phyloP scores from a whole-genome alignment of 2,888 invertebrate species.

The Ashinkailepas kermadecensis region DNA sequence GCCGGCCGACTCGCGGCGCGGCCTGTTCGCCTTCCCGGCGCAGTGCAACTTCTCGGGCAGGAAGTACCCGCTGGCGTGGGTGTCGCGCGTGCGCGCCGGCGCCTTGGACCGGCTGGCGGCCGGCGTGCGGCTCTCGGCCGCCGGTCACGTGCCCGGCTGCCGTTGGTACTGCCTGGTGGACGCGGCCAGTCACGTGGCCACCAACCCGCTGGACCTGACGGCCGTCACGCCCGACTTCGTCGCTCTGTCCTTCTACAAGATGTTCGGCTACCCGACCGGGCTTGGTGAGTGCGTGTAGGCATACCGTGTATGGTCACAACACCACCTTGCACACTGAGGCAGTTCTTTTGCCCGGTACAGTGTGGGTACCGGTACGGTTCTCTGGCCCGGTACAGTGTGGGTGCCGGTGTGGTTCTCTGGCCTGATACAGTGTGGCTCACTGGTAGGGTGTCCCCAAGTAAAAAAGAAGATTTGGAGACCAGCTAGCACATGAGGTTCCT shows the following conservation, averaged over 20 bases:
- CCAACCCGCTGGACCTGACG: constrained; percentile 66
- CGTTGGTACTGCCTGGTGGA: constrained; percentile 71
- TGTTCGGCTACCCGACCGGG: constrained; percentile 93
- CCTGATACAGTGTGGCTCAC: too few species aligned
- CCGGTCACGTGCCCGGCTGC: constrained; percentile 8
- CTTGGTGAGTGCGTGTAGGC: constrained; percentile 56
- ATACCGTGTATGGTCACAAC: too few species aligned
- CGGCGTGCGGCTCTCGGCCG: neutral
- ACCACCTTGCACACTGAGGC: too few species aligned
- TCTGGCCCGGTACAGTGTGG: too few species aligned
- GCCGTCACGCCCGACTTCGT: constrained; percentile 76
- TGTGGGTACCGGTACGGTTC: too few species aligned
- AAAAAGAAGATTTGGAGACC: too few species aligned
- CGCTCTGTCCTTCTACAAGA: constrained; percentile 89
- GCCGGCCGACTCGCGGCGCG: constrained; percentile 49
- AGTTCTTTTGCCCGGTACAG: too few species aligned
- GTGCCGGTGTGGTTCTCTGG: too few species aligned
- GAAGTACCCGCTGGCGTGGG: constrained; percentile 74
- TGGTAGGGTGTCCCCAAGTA: too few species aligned
- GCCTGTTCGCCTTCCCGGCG: constrained; percentile 75
- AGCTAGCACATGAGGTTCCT: too few species aligned
- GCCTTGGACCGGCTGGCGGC: constrained; percentile 32
- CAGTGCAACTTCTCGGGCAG: constrained; percentile 91
- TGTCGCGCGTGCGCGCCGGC: constrained; percentile 56
- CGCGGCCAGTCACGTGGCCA: constrained; percentile 72